Conservation (phyloP, 2,888 invertebrate species). For the Blastobasis lacticolella region DNA sequence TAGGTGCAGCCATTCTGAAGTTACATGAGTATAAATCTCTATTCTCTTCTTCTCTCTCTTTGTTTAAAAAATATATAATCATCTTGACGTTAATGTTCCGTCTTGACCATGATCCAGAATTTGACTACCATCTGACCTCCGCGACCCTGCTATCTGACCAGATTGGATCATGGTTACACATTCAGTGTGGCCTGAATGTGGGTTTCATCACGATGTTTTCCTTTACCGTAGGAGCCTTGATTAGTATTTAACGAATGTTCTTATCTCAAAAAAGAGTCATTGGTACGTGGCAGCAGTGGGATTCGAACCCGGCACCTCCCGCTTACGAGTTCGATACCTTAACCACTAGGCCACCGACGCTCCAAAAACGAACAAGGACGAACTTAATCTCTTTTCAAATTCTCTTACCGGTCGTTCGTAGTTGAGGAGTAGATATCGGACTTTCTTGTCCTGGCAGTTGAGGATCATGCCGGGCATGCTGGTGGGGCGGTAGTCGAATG, state of each 20-base stretch:
- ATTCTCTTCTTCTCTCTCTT: no score
- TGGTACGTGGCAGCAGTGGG: not conserved
- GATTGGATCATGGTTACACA: no score
- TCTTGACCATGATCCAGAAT: no score
- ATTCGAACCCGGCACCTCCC: not conserved
- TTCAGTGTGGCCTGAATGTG: no score
- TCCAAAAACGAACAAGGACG: not conserved
- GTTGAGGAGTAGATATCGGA: slow-evolving; percentile 59
- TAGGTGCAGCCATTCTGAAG: no score
- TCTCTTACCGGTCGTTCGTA: slow-evolving; percentile 48
- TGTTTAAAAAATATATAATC: no score
- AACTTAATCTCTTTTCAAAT: not conserved
- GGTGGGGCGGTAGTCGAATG: slow-evolving; percentile 62
- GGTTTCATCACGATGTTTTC: not conserved
- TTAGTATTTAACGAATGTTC: not conserved
- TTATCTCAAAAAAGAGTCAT: not conserved
- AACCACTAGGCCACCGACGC: not conserved
- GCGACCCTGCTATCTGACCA: no score
- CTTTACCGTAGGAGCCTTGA: not conserved
- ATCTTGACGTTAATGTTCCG: no score
- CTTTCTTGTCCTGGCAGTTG: slow-evolving; percentile 62
- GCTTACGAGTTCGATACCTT: no score
- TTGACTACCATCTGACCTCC: no score
- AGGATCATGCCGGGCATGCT: slow-evolving; percentile 61
- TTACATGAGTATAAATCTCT: no score